phyloP scores from a whole-genome alignment of 2,113 vertebrate species.

The Epinephelus moara region DNA sequence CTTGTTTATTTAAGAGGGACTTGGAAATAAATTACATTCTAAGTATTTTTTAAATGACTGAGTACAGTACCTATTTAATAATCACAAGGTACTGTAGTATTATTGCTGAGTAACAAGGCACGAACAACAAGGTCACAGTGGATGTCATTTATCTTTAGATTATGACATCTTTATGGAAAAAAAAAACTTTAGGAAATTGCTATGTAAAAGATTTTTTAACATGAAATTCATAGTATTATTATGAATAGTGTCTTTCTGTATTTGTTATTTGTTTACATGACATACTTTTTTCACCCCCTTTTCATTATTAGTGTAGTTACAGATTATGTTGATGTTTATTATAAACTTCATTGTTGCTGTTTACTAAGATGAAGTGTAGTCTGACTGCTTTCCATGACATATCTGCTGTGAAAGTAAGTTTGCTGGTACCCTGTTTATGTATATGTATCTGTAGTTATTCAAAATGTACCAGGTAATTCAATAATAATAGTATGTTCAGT shows the following conservation, averaged over 20 bases:
- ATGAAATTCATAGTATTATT: too few relatives aligned
- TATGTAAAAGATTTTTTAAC: neutral
- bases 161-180: neutral
- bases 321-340: too few relatives aligned
- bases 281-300: too few relatives aligned
- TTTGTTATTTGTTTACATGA: neutral
- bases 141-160: neutral
- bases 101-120: neutral
- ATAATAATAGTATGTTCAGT: too few relatives aligned
- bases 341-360: too few relatives aligned
- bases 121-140: neutral
- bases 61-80: neutral
- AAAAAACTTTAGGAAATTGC: neutral
- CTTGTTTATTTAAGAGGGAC: neutral
- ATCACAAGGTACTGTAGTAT: neutral
- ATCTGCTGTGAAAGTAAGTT: too few relatives aligned
- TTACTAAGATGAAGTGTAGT: too few relatives aligned
- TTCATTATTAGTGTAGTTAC: too few relatives aligned
- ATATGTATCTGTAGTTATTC: too few relatives aligned
- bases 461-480: too few relatives aligned
- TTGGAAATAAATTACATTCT: neutral
- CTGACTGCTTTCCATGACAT: too few relatives aligned
- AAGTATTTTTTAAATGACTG: neutral
- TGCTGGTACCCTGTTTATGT: too few relatives aligned
- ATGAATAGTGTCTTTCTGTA: neutral